Evolutionary conservation across 2,888 invertebrate species (phyloP), one percentile per base, ranked within the genome.

Genomic region (Aporophyla lueneburgensis): DNA sequence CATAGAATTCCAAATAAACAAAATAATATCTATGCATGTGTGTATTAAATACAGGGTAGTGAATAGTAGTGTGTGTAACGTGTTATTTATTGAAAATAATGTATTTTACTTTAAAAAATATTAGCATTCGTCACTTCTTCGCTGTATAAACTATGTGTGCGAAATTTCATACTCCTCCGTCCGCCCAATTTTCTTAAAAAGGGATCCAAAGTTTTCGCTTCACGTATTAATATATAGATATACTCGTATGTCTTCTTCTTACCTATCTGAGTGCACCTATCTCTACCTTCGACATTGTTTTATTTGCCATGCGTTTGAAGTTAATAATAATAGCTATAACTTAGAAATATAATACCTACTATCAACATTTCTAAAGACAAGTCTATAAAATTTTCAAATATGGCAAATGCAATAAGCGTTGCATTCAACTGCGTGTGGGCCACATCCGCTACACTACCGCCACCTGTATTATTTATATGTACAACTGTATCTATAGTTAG

Each of bases 371-470:
- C 19, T 27, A 63, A n/a, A 62, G 24, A n/a, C 51, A 62, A 46
- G 7, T 2, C 53, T 58, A 68, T 67, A 68, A 68, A 53, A 5
- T 58, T 24, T 62, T 67, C 56, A 67, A 61, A 74, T 56, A 74
- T 33, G 58, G 65, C 10, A 53, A 80, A 63, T 56, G 56, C 46
- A 80, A 71, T 71, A 46, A 12, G 33, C 43, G 19, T 63, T 43
- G 10, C 27, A 33, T 46, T 27, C n/a, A 58, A 63, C 27, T 79
- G 51, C 76, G 78, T 67, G 74, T 81, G 58, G 58, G 65, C 68
- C 54, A 16, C 43, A 59, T 76, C 76, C 63, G 49, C 81, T 40
- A 68, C 63, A 69, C 63, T 54, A 51, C n/a, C 54, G 53, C 68
- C 81, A 76, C 9, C 79, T 81, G 54, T 75, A 58, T 19, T 54